Evolutionary conservation across 2,113 vertebrate genomes (phyloP).

Genomic region (Mastomys natalensis): DNA sequence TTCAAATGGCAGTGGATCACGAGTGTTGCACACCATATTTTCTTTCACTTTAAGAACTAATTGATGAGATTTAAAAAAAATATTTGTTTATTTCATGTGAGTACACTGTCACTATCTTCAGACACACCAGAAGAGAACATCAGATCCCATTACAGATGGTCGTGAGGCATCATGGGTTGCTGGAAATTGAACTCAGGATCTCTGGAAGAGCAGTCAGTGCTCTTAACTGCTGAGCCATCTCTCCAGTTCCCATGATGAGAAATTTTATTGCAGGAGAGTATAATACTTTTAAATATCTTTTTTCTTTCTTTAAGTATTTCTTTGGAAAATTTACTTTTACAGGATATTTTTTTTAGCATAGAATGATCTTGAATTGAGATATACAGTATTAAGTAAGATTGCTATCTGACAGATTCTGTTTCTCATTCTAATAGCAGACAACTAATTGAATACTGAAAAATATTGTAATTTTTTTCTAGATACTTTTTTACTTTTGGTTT

Average conservation of each 20-base stretch:
- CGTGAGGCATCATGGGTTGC: no score
- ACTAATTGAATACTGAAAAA: conserved; percentile 26
- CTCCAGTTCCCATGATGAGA: background rate
- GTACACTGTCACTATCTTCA: no score
- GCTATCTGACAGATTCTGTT: background rate
- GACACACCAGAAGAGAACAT: no score
- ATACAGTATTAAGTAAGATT: background rate
- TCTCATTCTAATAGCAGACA: background rate
- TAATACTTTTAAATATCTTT: background rate
- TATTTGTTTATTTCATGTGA: no score
- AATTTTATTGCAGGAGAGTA: background rate
- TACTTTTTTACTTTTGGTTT: background rate
- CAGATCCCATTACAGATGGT: no score
- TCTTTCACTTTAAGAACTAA: background rate
- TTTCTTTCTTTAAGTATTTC: conserved; percentile 4
- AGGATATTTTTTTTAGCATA: background rate
- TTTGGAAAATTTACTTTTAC: background rate
- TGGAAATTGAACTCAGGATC: no score
- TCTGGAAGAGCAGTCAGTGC: no score
- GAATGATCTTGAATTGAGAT: conserved; percentile 2
- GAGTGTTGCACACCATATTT: background rate
- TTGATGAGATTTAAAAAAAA: background rate
- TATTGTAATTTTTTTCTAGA: background rate
- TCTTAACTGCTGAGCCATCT: no score
- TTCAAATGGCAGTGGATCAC: background rate